phyloP scores from a whole-genome alignment of 2,797 vertebrate species.

The Enteromius trimaculatus region DNA sequence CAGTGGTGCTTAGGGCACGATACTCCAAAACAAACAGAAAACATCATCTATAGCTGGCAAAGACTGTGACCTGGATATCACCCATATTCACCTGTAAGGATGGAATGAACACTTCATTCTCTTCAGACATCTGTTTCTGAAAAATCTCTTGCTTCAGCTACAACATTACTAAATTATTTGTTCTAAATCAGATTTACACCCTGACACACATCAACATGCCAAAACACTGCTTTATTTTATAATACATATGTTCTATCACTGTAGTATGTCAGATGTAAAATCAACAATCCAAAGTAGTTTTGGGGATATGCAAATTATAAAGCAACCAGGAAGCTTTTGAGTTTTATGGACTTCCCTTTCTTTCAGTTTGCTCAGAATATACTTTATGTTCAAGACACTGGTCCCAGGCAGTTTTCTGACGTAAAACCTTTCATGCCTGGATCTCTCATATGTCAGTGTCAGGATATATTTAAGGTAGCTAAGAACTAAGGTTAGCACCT shows the following conservation, averaged over 20 bases:
- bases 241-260: background rate
- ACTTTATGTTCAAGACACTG: background rate
- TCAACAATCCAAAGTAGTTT: conserved; percentile 17
- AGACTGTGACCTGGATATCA: conserved; percentile 25
- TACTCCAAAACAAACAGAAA: conserved; percentile 21
- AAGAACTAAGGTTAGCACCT: background rate
- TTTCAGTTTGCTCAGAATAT: background rate
- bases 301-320: conserved; percentile 9
- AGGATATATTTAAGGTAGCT: background rate
- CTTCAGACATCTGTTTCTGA: background rate
- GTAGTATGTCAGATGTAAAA: background rate
- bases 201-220: background rate
- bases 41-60: conserved; percentile 40
- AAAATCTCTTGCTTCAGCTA: background rate
- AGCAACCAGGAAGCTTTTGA: background rate
- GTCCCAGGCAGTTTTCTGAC: background rate
- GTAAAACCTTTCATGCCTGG: background rate
- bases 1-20: conserved; percentile 62
- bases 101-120: background rate
- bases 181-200: too few relatives aligned
- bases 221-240: background rate
- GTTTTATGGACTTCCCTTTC: background rate
- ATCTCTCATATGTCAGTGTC: background rate
- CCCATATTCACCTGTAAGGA: conserved; percentile 17
- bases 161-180: background rate